Evolutionary conservation across 2,113 vertebrate genomes (phyloP), one percentile per base, ranked within the genome.

Genomic region (Setophaga kirtlandii): DNA sequence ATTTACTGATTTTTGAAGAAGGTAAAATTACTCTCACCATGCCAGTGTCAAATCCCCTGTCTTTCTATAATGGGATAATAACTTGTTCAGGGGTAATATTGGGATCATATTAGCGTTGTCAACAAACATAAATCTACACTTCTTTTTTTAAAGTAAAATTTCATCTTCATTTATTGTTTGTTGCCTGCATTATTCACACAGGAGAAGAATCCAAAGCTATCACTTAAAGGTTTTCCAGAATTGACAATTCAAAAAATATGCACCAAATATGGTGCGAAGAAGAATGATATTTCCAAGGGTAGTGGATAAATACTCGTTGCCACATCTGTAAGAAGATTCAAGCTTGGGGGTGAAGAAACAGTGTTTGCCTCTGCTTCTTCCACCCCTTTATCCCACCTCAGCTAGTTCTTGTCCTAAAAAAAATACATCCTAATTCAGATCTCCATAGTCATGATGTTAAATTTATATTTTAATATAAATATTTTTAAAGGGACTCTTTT

Each of bases 1-100:
- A 92, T 94, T 96, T 89, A 82, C 80, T 69, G 77, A 64, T 60
- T 90, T 96, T 91, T 81, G 49, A 64, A 9, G 44, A 59, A 59
- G 67, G 11, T 89, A 35, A 86, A 95, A 37, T 78, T 55, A 14
- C 20, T 86, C 25, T 59, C 11, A 68, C 76, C 9, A 2, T 56
- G 31, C 30, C 28, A 28, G 33, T 68, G 31, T 93, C 83, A 86
- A 89, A 78, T 77, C 42, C 55, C 63, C 24, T 60, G 35, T 55
- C 50, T 75, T 92, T 62, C 52, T 67, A 0, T 73, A 69, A 42
- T 37, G 28, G 53, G 49, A 28, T 81, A 76, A 25, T 44, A 58
- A 41, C 31, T 85, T 82, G 7, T 37, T 58, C 1, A 1, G 16
- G 33, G 35, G 3, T 64, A 42, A 49, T 83, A 44, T 1, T 82